Base-by-base conservation (phyloP, 35 echinoderm and acorn worm species). In the Heliocidaris erythrogramma region DNA sequence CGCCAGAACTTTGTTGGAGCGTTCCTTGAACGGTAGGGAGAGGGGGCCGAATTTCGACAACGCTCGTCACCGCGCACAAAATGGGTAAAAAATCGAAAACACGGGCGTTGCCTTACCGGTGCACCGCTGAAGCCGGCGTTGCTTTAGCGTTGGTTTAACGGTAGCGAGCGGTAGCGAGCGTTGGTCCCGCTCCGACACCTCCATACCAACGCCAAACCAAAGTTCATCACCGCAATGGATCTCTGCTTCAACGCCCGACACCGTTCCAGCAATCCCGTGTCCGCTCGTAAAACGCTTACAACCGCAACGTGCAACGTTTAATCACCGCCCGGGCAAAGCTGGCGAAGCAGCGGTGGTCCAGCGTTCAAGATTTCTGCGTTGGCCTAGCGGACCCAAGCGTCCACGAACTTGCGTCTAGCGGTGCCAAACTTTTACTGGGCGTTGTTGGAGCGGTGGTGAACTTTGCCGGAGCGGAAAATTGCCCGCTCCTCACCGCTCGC, bases 241-340 rank as follows among this genome's bases (percentile, higher is more conserved):
- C 61, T 11, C 61, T 71, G 61, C 61, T 71, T 71, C 86, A 88
- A 88, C 86, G 86, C 86, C 86, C 86, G 86, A 88, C 86, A 88
- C 86, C 86, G 86, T 88, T 88, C 86, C 86, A 88, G 86, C 86
- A 88, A 88, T 88, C 86, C 86, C 30, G 86, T 47, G 86, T 88
- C 86, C 86, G 86, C 86, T 88, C 86, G 86, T 88, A 88, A 88
- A 88, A 88, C 86, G 86, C 86, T 88, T 88, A 88, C n/a, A n/a
- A n/a, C n/a, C n/a, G n/a, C n/a, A n/a, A n/a, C n/a, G 86, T 88
- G 86, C 86, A 88, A 88, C 86, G 86, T 32, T 88, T 88, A 88
- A 88, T 88, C 30, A 88, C 86, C 86, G 86, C 86, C 86, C 86
- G 86, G 86, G 86, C 86, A 88, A 88, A 88, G 86, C 86, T 88